Evolutionary conservation across 2,113 vertebrate genomes (phyloP).

Genomic region (Nannospalax galili): DNA sequence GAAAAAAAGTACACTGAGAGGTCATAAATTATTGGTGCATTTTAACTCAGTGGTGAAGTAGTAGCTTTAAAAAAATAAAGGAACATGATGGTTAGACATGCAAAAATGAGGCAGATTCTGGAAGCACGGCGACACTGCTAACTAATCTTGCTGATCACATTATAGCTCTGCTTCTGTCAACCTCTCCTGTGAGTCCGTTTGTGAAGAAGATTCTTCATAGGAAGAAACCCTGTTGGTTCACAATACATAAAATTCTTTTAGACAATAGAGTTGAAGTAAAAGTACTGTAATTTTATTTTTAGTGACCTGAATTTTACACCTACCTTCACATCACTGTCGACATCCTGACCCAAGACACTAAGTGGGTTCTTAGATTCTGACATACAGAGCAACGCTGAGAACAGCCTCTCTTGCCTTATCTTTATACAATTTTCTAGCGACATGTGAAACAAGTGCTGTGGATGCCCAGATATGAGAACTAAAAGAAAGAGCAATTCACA

Average conservation of each 20-base stretch:
- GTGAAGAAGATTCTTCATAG: background rate
- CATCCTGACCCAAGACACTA: background rate
- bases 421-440: background rate
- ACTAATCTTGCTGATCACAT: background rate
- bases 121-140: background rate
- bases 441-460: background rate
- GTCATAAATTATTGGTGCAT: slow-evolving; percentile 68
- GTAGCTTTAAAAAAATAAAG: slow-evolving; percentile 56
- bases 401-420: background rate
- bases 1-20: slow-evolving; percentile 68
- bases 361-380: background rate
- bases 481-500: slow-evolving; percentile 48
- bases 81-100: background rate
- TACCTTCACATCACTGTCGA: background rate
- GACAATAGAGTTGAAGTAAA: background rate
- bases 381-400: background rate
- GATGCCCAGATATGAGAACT: background rate
- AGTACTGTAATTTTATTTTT: slow-evolving; percentile 2
- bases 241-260: background rate
- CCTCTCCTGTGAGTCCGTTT: slow-evolving; percentile 12
- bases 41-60: slow-evolving; percentile 62
- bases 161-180: slow-evolving; percentile 43
- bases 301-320: background rate
- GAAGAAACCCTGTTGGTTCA: background rate
- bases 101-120: background rate